Conservation (phyloP, 1,140 invertebrate genomes). For the Bemisia tabaci region DNA sequence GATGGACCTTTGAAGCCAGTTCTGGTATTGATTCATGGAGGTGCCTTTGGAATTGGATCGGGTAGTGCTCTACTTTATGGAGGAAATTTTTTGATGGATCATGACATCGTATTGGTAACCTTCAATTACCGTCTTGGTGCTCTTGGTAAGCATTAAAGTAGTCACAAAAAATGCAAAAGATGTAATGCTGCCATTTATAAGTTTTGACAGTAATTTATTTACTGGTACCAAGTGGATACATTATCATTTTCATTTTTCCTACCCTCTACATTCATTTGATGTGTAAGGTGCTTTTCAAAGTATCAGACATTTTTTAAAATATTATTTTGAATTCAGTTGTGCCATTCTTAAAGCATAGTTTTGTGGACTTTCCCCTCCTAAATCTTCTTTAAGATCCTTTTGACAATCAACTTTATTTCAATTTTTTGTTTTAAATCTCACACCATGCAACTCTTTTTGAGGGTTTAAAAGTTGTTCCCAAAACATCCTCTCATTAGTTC, state of each 20-base stretch:
- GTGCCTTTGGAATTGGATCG: slow-evolving; percentile 39
- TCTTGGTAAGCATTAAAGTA: slow-evolving; percentile 30
- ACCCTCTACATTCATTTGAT: not conserved
- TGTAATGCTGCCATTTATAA: no score
- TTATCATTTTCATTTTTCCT: no score
- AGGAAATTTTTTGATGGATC: slow-evolving; percentile 54
- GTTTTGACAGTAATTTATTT: no score
- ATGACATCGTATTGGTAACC: slow-evolving; percentile 58
- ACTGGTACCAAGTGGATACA: no score
- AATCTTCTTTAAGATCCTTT: no score
- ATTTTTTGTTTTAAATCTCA: no score
- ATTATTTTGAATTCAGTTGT: not conserved
- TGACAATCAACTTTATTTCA: no score
- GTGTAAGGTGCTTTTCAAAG: not conserved
- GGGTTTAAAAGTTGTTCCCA: no score
- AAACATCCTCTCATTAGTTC: no score
- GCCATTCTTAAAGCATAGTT: no score
- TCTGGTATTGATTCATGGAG: slow-evolving; percentile 49
- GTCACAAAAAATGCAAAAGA: not conserved
- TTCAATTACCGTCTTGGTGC: slow-evolving; percentile 60
- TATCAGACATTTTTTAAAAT: not conserved
- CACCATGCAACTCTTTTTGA: no score
- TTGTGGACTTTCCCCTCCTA: no score
- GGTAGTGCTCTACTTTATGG: slow-evolving; percentile 36
- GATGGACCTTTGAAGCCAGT: slow-evolving; percentile 31